These are phyloP conservation scores for Psilopogon haemacephalus DNA, from an alignment of 2,113 vertebrate species.

Conservation along the genomic window DNA sequence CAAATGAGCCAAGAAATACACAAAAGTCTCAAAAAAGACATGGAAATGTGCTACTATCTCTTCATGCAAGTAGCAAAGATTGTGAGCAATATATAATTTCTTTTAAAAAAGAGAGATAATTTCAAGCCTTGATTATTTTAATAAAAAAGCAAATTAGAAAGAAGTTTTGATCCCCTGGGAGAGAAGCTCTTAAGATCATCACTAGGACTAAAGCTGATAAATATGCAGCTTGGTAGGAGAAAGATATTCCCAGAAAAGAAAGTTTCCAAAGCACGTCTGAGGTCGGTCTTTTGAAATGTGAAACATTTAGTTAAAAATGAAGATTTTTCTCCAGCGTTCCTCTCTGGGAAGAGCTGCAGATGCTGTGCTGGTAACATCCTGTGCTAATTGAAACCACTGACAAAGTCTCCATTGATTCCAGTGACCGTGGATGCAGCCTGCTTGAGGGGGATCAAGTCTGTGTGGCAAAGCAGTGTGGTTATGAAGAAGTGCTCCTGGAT, in stretches of 20 bases:
- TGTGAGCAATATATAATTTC: background rate
- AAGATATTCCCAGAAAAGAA: background rate
- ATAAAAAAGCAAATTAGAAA: slow-evolving; percentile 5
- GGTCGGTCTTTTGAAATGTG: background rate
- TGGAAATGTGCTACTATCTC: background rate
- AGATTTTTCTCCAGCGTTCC: background rate
- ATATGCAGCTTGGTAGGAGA: background rate
- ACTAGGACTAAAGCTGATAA: background rate
- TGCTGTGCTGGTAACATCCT: background rate
- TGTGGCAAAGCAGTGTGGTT: background rate
- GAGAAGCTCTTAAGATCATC: background rate
- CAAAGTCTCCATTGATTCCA: slow-evolving; percentile 30
- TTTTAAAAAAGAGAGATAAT: background rate
- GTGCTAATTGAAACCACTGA: background rate
- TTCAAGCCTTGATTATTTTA: slow-evolving; percentile 26
- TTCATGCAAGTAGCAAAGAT: background rate
- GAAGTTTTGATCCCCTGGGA: background rate
- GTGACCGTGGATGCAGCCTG: background rate
- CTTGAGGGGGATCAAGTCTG: background rate
- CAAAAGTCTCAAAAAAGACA: background rate
- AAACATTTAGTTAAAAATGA: background rate
- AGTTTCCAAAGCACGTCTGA: background rate
- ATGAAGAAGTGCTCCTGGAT: background rate
- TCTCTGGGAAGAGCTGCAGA: background rate
- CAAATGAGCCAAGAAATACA: background rate